phyloP scores from a whole-genome alignment of 2,888 invertebrate genomes.

The Dyspetes luteomarginatus region DNA sequence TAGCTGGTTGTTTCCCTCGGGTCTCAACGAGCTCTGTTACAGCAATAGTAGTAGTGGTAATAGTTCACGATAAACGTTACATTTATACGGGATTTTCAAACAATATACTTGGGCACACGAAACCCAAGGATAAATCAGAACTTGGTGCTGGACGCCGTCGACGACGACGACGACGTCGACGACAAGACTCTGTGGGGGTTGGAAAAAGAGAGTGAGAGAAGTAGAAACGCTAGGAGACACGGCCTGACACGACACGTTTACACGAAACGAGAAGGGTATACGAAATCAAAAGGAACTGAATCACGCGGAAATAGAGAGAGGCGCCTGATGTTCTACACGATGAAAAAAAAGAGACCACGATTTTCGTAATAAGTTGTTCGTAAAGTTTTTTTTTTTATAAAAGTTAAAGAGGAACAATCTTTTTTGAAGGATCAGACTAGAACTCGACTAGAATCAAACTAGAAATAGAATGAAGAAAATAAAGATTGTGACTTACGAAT shows the following conservation, averaged over 20 bases:
- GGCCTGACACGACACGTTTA: conserved; percentile 62
- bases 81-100: conserved; percentile 50
- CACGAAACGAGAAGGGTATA: conserved; percentile 34
- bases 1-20: conserved; percentile 60
- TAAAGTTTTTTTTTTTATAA: neutral
- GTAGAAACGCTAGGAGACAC: conserved; percentile 55
- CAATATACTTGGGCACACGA: conserved; percentile 59
- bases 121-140: conserved; percentile 61
- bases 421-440: no score
- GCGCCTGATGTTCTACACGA: conserved; percentile 3
- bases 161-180: conserved; percentile 57
- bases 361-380: neutral
- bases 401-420: neutral
- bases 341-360: neutral
- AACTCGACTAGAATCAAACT: neutral
- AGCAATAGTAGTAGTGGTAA: neutral
- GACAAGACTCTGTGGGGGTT: conserved; percentile 35
- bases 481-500: no score
- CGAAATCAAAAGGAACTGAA: conserved; percentile 34
- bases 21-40: conserved; percentile 49
- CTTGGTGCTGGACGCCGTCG: conserved; percentile 50
- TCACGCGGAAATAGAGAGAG: conserved; percentile 15
- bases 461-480: no score
- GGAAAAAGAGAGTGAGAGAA: conserved; percentile 38
- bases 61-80: neutral